Conservation (phyloP, 92 coral and sea anemone species). For the Phenganax subtilis region DNA sequence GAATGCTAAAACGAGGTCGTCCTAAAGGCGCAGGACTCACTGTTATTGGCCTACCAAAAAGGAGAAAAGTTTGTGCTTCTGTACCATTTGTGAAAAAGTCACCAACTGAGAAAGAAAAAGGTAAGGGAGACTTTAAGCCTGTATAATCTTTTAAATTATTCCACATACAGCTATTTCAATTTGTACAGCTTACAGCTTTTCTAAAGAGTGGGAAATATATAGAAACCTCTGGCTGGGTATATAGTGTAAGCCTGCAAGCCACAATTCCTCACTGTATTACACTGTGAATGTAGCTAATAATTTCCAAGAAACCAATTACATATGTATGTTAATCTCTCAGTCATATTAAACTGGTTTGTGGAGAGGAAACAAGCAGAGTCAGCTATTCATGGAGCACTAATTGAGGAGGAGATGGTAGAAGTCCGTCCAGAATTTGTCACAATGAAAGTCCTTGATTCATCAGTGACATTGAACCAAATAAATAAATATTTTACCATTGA, state of each 20-base stretch:
- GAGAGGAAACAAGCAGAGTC: neutral
- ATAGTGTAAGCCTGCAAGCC: too few relatives aligned
- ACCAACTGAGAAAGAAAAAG: neutral
- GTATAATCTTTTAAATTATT: neutral
- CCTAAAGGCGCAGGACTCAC: slow-evolving; percentile 45
- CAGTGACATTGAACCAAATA: slow-evolving; percentile 17
- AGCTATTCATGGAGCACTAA: slow-evolving; percentile 4
- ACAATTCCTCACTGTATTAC: neutral
- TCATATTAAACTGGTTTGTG: slow-evolving; percentile 17
- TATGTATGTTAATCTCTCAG: neutral
- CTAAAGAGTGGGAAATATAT: too few relatives aligned
- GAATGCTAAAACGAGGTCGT: slow-evolving; percentile 43
- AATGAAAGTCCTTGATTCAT: slow-evolving; percentile 19
- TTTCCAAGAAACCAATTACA: neutral
- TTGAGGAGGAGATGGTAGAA: slow-evolving; percentile 24
- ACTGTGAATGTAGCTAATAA: neutral
- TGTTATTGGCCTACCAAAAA: slow-evolving; percentile 39
- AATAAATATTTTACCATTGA: slow-evolving; percentile 25
- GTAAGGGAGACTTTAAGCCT: neutral
- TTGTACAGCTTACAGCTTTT: too few relatives aligned
- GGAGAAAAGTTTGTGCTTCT: neutral
- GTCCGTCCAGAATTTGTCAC: slow-evolving; percentile 21
- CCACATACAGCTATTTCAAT: neutral
- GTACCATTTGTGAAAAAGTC: slow-evolving; percentile 1
- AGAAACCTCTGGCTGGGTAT: too few relatives aligned